These are phyloP conservation scores for Hyperoplus immaculatus DNA, from an alignment of 2,797 vertebrate species.

Conservation along the genomic window DNA sequence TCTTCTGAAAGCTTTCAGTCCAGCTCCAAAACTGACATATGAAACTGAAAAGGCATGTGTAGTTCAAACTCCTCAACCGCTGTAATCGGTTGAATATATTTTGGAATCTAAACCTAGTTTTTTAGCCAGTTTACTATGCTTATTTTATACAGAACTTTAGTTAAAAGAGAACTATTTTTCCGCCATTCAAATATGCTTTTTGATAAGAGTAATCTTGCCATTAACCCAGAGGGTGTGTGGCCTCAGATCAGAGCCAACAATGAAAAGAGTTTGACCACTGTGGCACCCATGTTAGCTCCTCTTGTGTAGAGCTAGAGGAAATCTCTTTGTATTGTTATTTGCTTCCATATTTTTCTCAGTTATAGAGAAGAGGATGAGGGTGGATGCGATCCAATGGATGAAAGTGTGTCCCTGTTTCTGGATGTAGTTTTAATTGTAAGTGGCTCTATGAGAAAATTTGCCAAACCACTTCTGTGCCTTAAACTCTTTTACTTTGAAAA, in stretches of 20 bases:
- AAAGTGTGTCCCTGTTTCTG: constrained; percentile 14
- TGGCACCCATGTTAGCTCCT: background rate
- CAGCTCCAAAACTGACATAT: constrained; percentile 7
- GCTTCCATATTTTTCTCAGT: constrained; percentile 1
- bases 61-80: background rate
- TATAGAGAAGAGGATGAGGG: constrained; percentile 3
- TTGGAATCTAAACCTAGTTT: constrained; percentile 1
- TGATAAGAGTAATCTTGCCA: background rate
- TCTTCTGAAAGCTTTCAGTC: background rate
- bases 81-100: background rate
- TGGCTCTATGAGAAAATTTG: constrained; percentile 7
- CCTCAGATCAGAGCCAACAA: background rate
- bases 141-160: background rate
- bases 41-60: background rate
- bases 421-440: constrained; percentile 21
- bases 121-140: background rate
- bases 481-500: constrained; percentile 38
- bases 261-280: background rate
- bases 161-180: background rate
- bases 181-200: background rate
- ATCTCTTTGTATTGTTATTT: background rate
- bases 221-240: background rate
- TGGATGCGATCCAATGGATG: background rate
- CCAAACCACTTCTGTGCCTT: constrained; percentile 62
- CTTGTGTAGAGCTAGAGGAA: background rate